Evolutionary conservation across 2,888 invertebrate species (phyloP), one percentile per base, ranked within the genome.

Genomic region (Ormyrus nitidulus): DNA sequence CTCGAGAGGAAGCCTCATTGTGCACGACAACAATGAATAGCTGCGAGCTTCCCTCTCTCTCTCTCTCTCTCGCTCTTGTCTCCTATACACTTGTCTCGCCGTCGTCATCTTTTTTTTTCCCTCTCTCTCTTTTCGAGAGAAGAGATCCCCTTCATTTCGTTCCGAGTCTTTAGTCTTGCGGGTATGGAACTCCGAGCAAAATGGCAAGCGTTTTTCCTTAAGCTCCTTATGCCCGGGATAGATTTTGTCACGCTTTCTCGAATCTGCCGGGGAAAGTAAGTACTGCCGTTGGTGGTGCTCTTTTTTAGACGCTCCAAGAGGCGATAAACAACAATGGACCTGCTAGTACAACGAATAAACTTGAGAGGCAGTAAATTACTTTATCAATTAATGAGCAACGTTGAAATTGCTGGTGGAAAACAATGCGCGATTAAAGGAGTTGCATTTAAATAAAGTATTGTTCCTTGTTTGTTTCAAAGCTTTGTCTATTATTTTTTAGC

Each of bases 1-100:
- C 62, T 71, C 44, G 70, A 49, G 73, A 80, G 77, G 72, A 79
- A 82, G 74, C 71, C 53, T 77, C 77, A 82, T 80, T 82, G 81
- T 82, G 70, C 78, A 58, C 69, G 83, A 77, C 81, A 79, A 83
- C 81, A 83, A 83, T 82, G 83, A 82, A 81, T 78, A 78, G 70
- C 65, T 79, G 46, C 62, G 59, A 70, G 59, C 64, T 53, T 13
- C 10, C 53, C n/a, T 10, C 58, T 58, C 49, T n/a, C 19, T 49
- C 34, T 54, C 53, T 13, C 70, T 48, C 48, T 9, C 54, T 34
- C 34, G 46, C n/a, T 9, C 46, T 13, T 54, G 5, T 49, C 66
- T 59, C 64, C 9, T 53, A 51, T 58, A 64, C 62, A 56, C 58
- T 76, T 58, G 62, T 54, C 61, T 64, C 11, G 34, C 34, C 34